Percentiles rank a stretch among this genome's conserved stretches.
phyloP scores from a whole-genome alignment of 2,113 vertebrate genomes.

The Proteles cristata region DNA sequence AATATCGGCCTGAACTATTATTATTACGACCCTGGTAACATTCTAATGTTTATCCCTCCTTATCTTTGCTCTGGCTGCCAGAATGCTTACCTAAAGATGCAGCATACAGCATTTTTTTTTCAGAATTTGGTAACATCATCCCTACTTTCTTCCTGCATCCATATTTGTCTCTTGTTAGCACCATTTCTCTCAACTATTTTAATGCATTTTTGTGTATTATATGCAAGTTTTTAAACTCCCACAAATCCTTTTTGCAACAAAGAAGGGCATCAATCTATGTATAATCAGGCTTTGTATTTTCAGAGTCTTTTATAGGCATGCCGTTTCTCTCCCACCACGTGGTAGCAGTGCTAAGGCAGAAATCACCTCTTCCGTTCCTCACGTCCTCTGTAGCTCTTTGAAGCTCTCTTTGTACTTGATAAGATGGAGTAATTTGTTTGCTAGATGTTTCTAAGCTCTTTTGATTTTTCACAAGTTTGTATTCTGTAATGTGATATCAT shows the following conservation, averaged over 20 bases:
- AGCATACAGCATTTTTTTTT: rapidly evolving
- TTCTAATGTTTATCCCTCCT: background rate
- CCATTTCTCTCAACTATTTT: background rate
- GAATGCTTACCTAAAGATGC: background rate
- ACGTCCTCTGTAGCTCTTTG: background rate
- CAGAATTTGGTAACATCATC: background rate
- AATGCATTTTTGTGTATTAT: background rate
- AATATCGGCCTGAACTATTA: background rate
- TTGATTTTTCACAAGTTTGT: background rate
- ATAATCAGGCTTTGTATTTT: background rate
- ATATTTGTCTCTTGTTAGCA: background rate
- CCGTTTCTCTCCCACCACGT: background rate
- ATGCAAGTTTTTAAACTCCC: background rate
- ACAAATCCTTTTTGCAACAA: background rate
- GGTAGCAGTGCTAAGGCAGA: background rate
- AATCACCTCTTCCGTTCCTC: background rate
- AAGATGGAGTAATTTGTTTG: background rate
- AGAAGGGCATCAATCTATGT: background rate
- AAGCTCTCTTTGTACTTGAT: background rate
- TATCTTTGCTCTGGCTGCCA: background rate
- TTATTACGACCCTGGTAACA: too few species aligned
- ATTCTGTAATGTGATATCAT: background rate
- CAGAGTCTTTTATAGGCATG: background rate
- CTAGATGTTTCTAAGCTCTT: background rate
- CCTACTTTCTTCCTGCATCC: background rate